phyloP scores from a whole-genome alignment of 1,140 invertebrate genomes.

The Euglossa dilemma region DNA sequence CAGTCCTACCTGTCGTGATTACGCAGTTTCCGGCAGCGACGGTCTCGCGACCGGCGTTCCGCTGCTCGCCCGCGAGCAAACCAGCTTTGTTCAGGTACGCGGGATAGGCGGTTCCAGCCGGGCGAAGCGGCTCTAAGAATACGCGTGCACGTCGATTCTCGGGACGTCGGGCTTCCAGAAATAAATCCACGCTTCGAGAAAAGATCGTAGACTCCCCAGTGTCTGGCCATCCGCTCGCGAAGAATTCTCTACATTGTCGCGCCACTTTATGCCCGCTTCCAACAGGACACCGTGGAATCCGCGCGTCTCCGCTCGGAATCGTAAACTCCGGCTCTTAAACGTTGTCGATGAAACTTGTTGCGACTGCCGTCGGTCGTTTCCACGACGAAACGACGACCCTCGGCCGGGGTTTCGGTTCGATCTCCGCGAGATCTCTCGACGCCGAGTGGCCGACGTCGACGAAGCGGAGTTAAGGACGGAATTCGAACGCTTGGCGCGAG shows the following conservation, averaged over 20 bases:
- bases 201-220: conserved; percentile 62
- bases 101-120: neutral
- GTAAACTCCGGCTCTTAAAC: conserved; percentile 6
- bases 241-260: conserved; percentile 52
- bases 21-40: neutral
- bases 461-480: neutral
- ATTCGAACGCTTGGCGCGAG: neutral
- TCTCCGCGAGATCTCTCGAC: neutral
- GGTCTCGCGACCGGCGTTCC: neutral
- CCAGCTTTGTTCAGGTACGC: neutral
- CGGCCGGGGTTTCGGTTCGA: neutral
- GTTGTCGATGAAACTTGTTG: neutral
- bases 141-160: conserved; percentile 59
- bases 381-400: neutral
- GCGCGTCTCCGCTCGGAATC: conserved; percentile 3
- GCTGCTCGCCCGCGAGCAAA: no score
- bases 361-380: neutral
- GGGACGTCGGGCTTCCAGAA: conserved; percentile 44
- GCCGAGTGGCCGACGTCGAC: neutral
- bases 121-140: conserved; percentile 53
- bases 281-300: conserved; percentile 15
- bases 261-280: conserved; percentile 15
- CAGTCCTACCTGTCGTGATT: neutral
- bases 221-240: conserved; percentile 27
- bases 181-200: conserved; percentile 59